phyloP scores from a whole-genome alignment of 1,140 invertebrate genomes.

The Eufriesea mexicana region DNA sequence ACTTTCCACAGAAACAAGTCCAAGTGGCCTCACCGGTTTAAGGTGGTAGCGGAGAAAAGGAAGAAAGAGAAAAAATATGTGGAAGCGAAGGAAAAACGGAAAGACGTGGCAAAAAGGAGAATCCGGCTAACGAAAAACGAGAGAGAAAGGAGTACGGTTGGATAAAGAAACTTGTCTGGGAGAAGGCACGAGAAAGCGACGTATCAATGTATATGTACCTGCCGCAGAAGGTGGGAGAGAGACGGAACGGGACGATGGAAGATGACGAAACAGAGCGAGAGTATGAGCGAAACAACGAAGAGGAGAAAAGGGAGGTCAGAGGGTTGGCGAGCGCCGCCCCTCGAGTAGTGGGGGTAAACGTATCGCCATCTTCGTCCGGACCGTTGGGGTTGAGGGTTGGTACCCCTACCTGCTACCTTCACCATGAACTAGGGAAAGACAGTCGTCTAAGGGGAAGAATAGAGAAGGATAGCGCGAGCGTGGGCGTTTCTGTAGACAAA shows the following conservation, averaged over 20 bases:
- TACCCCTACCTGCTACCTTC: slow-evolving; percentile 1
- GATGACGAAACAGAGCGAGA: slow-evolving; percentile 3
- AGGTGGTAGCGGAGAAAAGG: not conserved
- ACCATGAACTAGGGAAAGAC: slow-evolving; percentile 9
- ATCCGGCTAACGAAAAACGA: not conserved
- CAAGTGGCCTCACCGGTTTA: too few species aligned
- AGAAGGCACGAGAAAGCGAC: slow-evolving; percentile 22
- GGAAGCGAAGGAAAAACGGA: not conserved
- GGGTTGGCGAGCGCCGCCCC: slow-evolving; percentile 48
- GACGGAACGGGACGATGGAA: not conserved
- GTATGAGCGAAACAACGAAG: slow-evolving; percentile 10
- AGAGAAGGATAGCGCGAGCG: slow-evolving; percentile 12
- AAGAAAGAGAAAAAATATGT: not conserved
- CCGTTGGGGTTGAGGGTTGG: slow-evolving; percentile 26
- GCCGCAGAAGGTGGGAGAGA: slow-evolving; percentile 2
- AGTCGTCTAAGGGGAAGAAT: not conserved
- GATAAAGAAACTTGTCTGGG: slow-evolving; percentile 17
- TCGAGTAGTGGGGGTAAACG: slow-evolving; percentile 58
- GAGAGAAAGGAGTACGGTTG: not conserved
- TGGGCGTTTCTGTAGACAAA: slow-evolving; percentile 34
- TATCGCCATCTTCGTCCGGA: slow-evolving; percentile 60
- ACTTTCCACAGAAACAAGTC: not conserved
- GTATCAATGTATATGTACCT: slow-evolving; percentile 34
- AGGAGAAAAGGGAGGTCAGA: slow-evolving; percentile 47
- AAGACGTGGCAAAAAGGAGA: not conserved